Evolutionary conservation across 2,888 invertebrate species (phyloP).

Genomic region (Acanthosepion pharaonis): DNA sequence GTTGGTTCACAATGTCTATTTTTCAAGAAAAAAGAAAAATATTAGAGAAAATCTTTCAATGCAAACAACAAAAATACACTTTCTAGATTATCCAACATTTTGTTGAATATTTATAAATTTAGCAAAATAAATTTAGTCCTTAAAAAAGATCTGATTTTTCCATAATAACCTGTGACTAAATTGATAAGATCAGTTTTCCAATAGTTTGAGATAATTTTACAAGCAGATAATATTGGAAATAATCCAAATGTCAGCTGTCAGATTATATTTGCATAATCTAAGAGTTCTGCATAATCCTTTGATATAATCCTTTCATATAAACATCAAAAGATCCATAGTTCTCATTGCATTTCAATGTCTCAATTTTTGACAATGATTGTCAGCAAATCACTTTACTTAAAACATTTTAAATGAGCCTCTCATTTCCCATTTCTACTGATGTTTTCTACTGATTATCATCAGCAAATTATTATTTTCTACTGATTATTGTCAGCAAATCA

Average conservation of each 20-base stretch:
- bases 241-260: neutral
- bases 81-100: neutral
- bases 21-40: too few species aligned
- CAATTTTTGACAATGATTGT: neutral
- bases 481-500: too few species aligned
- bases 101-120: neutral
- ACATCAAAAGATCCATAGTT: neutral
- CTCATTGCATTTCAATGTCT: neutral
- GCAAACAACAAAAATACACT: neutral
- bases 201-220: neutral
- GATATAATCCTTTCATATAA: neutral
- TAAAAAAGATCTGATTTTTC: neutral
- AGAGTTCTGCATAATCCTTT: neutral
- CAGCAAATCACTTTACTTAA: neutral
- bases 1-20: too few species aligned
- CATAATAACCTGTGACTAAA: neutral
- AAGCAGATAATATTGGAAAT: neutral
- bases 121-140: neutral
- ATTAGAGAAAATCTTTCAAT: too few species aligned
- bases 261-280: neutral
- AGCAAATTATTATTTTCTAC: too few species aligned
- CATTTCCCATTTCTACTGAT: neutral
- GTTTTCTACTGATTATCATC: too few species aligned
- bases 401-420: neutral
- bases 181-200: neutral